phyloP scores from a whole-genome alignment of 2,797 vertebrate species.

The Eulemur rubriventer region DNA sequence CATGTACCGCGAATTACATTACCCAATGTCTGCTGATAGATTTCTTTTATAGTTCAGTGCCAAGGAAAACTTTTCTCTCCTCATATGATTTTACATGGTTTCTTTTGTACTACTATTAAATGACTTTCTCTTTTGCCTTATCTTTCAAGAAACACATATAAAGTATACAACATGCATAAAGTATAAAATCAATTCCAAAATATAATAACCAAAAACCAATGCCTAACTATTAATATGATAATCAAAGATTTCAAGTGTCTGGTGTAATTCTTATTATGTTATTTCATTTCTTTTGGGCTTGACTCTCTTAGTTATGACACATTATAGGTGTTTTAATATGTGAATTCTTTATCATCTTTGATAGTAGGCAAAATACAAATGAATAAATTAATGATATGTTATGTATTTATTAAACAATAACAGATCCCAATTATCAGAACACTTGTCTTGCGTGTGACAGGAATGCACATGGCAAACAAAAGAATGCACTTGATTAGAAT shows the following conservation, averaged over 20 bases:
- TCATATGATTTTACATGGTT: background rate
- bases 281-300: background rate
- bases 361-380: background rate
- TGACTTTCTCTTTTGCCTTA: background rate
- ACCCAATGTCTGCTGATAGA: background rate
- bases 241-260: background rate
- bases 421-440: background rate
- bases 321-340: background rate
- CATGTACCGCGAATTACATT: background rate
- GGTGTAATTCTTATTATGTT: background rate
- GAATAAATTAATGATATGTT: background rate
- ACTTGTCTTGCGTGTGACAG: background rate
- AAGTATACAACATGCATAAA: background rate
- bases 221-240: background rate
- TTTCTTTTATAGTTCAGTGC: background rate
- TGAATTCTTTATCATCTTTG: background rate
- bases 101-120: background rate
- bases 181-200: background rate
- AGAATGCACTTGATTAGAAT: background rate
- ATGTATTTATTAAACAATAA: background rate
- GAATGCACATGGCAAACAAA: background rate
- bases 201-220: background rate
- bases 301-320: background rate
- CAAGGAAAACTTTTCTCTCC: background rate
- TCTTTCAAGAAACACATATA: background rate